Percentiles rank a stretch among this genome's conserved stretches.
These are phyloP conservation scores for Odobenus rosmarus DNA, from an alignment of 2,113 vertebrate species.

Conservation along the genomic window DNA sequence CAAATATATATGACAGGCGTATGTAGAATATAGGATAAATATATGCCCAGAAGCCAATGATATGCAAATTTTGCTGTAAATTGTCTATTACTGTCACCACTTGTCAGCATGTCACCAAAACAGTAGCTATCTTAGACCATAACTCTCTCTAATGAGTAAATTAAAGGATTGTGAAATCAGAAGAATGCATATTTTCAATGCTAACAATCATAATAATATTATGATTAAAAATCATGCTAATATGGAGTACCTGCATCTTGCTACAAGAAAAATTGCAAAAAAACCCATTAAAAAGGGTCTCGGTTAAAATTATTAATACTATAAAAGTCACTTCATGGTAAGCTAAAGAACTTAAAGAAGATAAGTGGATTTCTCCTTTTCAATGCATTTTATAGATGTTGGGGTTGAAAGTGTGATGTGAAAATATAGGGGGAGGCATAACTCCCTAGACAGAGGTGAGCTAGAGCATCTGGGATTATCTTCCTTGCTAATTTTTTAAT, in stretches of 20 bases:
- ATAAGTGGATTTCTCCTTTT: background rate
- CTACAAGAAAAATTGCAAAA: background rate
- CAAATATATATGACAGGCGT: conserved; percentile 59
- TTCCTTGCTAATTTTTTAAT: background rate
- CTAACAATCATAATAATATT: conserved; percentile 22
- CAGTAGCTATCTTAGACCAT: conserved; percentile 69
- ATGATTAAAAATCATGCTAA: background rate
- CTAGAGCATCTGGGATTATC: background rate
- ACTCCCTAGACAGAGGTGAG: background rate
- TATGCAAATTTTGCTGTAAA: conserved; percentile 65
- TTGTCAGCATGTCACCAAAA: conserved; percentile 76
- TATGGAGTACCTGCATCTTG: background rate
- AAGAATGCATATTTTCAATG: conserved; percentile 51
- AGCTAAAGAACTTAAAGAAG: conserved; percentile 33
- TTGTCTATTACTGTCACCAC: conserved; percentile 72
- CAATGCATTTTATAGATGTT: background rate
- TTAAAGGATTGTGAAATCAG: conserved; percentile 49
- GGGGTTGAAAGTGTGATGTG: background rate
- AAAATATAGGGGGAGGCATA: background rate
- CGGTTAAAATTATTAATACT: background rate
- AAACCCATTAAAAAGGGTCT: background rate
- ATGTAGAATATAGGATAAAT: conserved; percentile 59
- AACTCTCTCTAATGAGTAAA: conserved; percentile 70
- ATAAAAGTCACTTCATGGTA: background rate
- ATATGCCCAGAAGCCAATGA: conserved; percentile 63